Base-by-base conservation (phyloP, 1,140 invertebrate genomes). In the Phenacoccus solenopsis region DNA sequence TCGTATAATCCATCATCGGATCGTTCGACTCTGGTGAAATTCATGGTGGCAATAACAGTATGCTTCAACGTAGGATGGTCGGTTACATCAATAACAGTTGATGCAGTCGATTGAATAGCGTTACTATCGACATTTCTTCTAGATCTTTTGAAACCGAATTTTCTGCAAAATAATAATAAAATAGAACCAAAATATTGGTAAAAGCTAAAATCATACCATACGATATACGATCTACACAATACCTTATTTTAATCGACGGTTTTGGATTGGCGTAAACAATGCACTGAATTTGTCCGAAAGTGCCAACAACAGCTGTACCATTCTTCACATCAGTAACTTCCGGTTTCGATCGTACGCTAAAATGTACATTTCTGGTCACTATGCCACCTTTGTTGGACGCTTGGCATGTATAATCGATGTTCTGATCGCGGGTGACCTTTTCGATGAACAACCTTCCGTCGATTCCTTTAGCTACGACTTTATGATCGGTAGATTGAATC, bases 1-100 rank as follows among this genome's bases (percentile, higher is more conserved):
- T 88, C 90, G 78, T 96, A 96, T 0, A 95, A 78, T 0, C 93
- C 94, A 79, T 95, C 93, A 78, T 96, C 90, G 0, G 81, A 80
- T 38, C 88, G 84, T 59, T 80, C 81, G 20, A 88, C 74, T 49
- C 81, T 81, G n/a, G 79, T 68, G 73, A 91, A 88, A 20, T 57
- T 70, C 28, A 91, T 79, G 10, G 82, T 84, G 5, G 84, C 21
- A 67, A 25, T 67, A 49, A 75, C 49, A 38, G 71, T 69, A 64
- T 74, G 30, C 67, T 32, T 73, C 67, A 25, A 20, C n/a, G 27
- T 30, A 30, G 59, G 27, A 38, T 72, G 72, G 24, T 59, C 57
- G n/a, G n/a, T n/a, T n/a, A n/a, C n/a, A 10, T 38, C n/a, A n/a
- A 38, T 38, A 9, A 64, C 21, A 24, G 59, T 64, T 9, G 22